Evolutionary conservation across 2,888 invertebrate species (phyloP).

Genomic region (Boloria euphrosyne): DNA sequence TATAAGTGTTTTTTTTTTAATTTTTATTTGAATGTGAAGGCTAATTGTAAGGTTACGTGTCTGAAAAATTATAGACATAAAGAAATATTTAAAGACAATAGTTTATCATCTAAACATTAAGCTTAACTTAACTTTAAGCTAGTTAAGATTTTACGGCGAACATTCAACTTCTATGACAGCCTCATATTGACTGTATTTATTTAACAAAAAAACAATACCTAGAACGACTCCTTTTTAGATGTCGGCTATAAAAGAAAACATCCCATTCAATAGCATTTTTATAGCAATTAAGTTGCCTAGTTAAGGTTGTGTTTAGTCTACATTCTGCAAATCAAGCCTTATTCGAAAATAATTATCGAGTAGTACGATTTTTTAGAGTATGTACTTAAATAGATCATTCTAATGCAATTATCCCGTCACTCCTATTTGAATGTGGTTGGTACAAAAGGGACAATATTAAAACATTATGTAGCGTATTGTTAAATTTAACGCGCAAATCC

Average conservation of each 20-base stretch:
- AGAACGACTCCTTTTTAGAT: too few relatives aligned
- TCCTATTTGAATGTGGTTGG: neutral
- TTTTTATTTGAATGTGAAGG: conserved; percentile 32
- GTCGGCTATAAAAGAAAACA: conserved; percentile 1
- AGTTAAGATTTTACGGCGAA: conserved; percentile 14
- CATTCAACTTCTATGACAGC: neutral
- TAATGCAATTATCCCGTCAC: conserved; percentile 14
- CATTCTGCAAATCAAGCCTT: conserved; percentile 56
- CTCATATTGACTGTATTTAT: conserved; percentile 3
- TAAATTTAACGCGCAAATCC: too few relatives aligned
- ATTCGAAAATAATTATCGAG: conserved; percentile 44
- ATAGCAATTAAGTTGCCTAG: conserved; percentile 54
- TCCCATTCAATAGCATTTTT: conserved; percentile 31
- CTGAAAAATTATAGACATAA: neutral
- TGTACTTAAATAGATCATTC: conserved; percentile 14
- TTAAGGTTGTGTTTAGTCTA: conserved; percentile 47
- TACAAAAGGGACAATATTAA: neutral
- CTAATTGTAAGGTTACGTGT: conserved; percentile 9
- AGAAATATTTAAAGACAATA: neutral
- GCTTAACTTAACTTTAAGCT: conserved; percentile 3
- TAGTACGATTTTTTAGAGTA: conserved; percentile 20
- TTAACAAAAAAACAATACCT: too few relatives aligned
- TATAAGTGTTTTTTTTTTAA: conserved; percentile 11
- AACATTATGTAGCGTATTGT: too few relatives aligned
- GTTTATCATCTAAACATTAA: neutral